These are phyloP conservation scores for Heterodera carotae DNA, from an alignment of 1,140 invertebrate genomes.

Conservation along the genomic window DNA sequence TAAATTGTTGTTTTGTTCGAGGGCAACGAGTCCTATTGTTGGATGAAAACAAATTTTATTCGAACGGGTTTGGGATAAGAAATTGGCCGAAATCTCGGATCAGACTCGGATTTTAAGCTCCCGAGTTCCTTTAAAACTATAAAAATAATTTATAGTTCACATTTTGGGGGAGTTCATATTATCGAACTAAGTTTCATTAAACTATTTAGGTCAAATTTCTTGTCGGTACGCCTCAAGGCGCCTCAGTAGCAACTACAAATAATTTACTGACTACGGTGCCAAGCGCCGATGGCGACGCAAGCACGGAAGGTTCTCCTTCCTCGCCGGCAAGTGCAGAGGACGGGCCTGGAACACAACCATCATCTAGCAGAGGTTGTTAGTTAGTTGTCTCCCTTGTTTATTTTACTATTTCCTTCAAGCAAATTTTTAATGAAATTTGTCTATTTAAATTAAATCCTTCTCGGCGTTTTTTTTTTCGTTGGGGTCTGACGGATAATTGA, in stretches of 20 bases:
- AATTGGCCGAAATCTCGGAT: too few relatives aligned
- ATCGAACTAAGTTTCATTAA: not conserved
- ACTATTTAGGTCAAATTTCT: conserved; percentile 19
- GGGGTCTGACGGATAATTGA: too few relatives aligned
- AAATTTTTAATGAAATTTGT: too few relatives aligned
- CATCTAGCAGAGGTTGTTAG: not conserved
- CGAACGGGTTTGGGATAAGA: too few relatives aligned
- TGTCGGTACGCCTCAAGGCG: conserved; percentile 18
- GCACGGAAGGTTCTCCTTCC: not conserved
- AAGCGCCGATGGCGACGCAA: not conserved
- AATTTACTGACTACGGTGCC: not conserved
- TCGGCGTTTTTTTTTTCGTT: too few relatives aligned
- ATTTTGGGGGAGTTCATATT: too few relatives aligned
- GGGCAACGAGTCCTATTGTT: not conserved
- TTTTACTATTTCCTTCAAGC: too few relatives aligned
- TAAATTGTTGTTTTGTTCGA: not conserved
- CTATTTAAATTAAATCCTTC: too few relatives aligned
- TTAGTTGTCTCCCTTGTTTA: not conserved
- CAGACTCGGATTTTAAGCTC: too few relatives aligned
- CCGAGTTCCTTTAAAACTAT: too few relatives aligned
- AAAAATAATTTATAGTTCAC: too few relatives aligned
- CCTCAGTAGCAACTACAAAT: not conserved
- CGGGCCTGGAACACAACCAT: conserved; percentile 7
- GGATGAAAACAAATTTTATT: too few relatives aligned
- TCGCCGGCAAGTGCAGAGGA: not conserved